A percentile compares a stretch with the other conserved stretches of the same genome.
phyloP scores from a whole-genome alignment of 2,797 vertebrate species.

The Hafferia zeledoni region DNA sequence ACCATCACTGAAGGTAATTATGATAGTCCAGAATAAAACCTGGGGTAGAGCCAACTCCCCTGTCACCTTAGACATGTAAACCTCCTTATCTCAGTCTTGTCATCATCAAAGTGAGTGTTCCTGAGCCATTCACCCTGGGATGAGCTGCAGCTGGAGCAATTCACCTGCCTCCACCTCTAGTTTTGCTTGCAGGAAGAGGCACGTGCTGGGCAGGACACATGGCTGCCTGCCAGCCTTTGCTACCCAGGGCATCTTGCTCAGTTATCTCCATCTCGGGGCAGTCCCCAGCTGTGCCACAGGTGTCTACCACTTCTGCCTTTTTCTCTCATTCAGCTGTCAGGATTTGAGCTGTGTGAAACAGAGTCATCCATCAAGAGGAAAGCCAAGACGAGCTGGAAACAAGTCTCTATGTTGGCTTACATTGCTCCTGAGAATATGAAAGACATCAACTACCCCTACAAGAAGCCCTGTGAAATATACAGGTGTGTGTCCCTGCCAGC shows the following conservation, averaged over 20 bases:
- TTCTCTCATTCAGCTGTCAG: conserved; percentile 79
- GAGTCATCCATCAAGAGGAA: conserved; percentile 82
- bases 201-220: accelerated
- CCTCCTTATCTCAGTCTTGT: not conserved
- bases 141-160: not conserved
- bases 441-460: conserved; percentile 70
- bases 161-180: not conserved
- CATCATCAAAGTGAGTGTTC: not conserved
- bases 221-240: not conserved
- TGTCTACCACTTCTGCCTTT: not conserved
- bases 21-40: not conserved
- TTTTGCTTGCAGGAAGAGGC: not conserved
- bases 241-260: not conserved
- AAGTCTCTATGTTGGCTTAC: conserved; percentile 72
- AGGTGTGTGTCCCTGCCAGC: conserved; percentile 75
- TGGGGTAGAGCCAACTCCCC: not conserved
- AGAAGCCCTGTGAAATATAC: conserved; percentile 87
- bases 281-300: not conserved
- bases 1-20: not conserved
- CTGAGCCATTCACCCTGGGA: not conserved
- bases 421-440: conserved; percentile 79
- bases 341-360: conserved; percentile 87
- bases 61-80: not conserved
- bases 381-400: conserved; percentile 1
- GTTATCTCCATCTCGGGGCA: not conserved